phyloP scores from a whole-genome alignment of 2,797 vertebrate species.

The Aplochiton taeniatus region DNA sequence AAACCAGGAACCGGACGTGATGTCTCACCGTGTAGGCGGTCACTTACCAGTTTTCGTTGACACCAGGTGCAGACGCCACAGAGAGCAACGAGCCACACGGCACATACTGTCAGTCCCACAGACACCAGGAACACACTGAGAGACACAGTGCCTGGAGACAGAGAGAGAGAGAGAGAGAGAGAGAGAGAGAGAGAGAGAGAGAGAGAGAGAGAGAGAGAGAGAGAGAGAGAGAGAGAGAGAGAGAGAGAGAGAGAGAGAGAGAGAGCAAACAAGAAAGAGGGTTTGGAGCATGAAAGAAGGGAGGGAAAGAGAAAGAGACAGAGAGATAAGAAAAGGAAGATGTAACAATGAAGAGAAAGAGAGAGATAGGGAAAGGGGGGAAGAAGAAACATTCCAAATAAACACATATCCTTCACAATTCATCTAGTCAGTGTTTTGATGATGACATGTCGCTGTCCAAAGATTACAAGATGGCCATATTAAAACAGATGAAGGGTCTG shows the following conservation, averaged over 20 bases:
- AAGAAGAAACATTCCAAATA: too few relatives aligned
- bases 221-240: constrained; percentile 25
- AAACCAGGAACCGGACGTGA: constrained; percentile 3
- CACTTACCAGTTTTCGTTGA: constrained; percentile 96
- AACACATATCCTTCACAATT: too few relatives aligned
- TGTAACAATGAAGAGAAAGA: too few relatives aligned
- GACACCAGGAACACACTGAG: constrained; percentile 95
- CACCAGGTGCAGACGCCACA: constrained; percentile 99
- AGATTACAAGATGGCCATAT: too few relatives aligned
- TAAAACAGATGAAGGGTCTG: too few relatives aligned
- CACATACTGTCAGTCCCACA: constrained; percentile 90
- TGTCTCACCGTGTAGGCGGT: background rate
- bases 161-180: constrained; percentile 42
- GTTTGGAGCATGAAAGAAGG: constrained; percentile 50
- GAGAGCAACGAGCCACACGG: constrained; percentile 91
- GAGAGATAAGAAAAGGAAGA: background rate
- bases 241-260: constrained; percentile 17
- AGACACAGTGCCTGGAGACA: constrained; percentile 85
- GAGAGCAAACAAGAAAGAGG: constrained; percentile 22
- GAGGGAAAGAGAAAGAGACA: background rate
- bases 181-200: constrained; percentile 13
- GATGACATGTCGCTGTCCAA: too few relatives aligned
- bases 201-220: constrained; percentile 25
- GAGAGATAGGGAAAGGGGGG: too few relatives aligned
- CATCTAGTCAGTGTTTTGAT: too few relatives aligned